Base-by-base conservation (phyloP, 2,113 vertebrate species). In the Platycercus adscitus region DNA sequence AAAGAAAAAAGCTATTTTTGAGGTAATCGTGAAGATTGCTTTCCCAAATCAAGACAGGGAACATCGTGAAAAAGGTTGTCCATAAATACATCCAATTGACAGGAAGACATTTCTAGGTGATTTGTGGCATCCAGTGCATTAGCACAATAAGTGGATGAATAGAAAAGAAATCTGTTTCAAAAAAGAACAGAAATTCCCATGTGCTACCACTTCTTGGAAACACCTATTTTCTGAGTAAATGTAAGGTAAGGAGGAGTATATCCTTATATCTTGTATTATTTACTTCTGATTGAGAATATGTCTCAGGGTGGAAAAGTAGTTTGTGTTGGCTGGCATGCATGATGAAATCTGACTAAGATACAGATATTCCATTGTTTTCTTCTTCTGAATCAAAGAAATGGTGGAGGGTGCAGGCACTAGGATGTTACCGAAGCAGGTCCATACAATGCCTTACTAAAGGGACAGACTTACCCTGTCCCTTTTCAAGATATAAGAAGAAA, bases 221-320 rank as follows among this genome's bases (percentile, higher is more conserved):
- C 31, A 89, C 37, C 60, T 89, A 25, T 96, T 97, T 97, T 94
- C 86, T 95, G 64, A 89, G 55, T 89, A 89, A 93, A 93, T 47
- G 9, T 55, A 69, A 95, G 83, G 35, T 44, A 33, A 23, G 50
- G 50, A 81, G 46, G 24, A 69, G 18, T 65, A 11, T 26, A 23
- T 88, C 43, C 86, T 95, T 65, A 11, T 26, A 23, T 88, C 43
- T 88, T 95, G 49, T 91, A 65, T 94, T 91, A 69, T 86, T 89
- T 97, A 68, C 94, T 95, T 86, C 49, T 95, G 84, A 55, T 11
- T 20, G 4, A 76, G 43, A 35, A 5, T 77, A 31, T 41, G 24
- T 96, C 68, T 96, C 29, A 77, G 75, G 39, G 26, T 82, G 25
- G 46, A 92, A 85, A 37, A 78, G 9, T 37, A 78, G 50, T 68